Base-by-base conservation (phyloP, 2,797 vertebrate species). In the Urosaurus nigricauda region DNA sequence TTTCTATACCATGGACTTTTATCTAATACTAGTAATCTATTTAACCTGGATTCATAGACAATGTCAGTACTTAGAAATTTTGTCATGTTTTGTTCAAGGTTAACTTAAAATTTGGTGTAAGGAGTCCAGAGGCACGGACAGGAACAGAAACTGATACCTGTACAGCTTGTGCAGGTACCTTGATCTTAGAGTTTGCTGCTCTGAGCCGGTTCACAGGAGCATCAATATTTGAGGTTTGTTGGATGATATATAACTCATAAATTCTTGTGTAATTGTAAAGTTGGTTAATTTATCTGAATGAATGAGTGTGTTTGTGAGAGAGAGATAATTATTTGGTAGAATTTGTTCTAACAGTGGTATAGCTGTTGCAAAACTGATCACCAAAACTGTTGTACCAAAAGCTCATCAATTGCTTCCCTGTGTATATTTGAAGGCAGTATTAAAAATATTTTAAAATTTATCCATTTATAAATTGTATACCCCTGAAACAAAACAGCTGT, bases 71-170 rank as follows among this genome's bases (percentile, higher is more conserved):
- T 85, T 81, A 65, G 35, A 51, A 5, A 32, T 17, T n/a, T 81
- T 93, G 68, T 5, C 16, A 93, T 0, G 4, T 93, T 94, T 90
- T 92, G 32, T 75, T 88, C 84, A 95, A 99, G 99, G 98, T 99
- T 90, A 99, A 99, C 94, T 96, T 99, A 93, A 99, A 98, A 94
- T 96, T 98, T 88, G 99, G 99, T 12, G 97, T 99, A 87, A 97
- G 98, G 94, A 98, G 98, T 94, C 99, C 99, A 24, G 98, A 98
- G 94, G 98, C 98, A 26, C 97, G 99, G 80, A 99, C 99, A 0
- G 99, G 99, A 94, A 99, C 98, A 3, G 99, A 99, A 95, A 99
- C 98, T 0, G 99, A 99, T 93, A 99, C 99, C 85, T 99, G 99
- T 89, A 99, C 99, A 5, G 99, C 99, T 12, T 99, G 99, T 91